phyloP scores from a whole-genome alignment of 2,888 invertebrate genomes.

The Hermaeophaga mercurialis region DNA sequence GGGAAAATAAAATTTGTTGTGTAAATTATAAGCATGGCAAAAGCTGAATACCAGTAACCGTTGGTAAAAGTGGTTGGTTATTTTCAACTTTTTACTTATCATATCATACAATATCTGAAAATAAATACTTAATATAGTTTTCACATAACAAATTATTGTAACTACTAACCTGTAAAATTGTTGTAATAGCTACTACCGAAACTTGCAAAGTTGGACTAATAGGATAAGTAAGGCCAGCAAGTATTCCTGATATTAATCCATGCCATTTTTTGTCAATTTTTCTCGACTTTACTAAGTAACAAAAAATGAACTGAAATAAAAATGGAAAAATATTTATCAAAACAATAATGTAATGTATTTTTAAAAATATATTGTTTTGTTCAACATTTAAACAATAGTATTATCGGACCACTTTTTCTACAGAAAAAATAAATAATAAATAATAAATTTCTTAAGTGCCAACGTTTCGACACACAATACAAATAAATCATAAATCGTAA shows the following conservation, averaged over 20 bases:
- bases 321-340: no score
- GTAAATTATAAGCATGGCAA: conserved; percentile 62
- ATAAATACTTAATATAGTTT: background rate
- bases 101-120: conserved; percentile 37
- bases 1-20: conserved; percentile 62
- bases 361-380: no score
- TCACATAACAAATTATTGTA: background rate
- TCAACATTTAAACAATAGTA: no score
- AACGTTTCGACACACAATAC: no score
- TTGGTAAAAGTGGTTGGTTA: conserved; percentile 50
- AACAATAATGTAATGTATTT: no score
- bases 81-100: conserved; percentile 29
- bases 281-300: conserved; percentile 45
- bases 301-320: conserved; percentile 57
- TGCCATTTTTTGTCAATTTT: conserved; percentile 59
- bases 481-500: no score
- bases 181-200: conserved; percentile 61
- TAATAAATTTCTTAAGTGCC: no score
- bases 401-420: no score
- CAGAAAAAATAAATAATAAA: no score
- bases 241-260: conserved; percentile 62
- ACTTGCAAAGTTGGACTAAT: conserved; percentile 63
- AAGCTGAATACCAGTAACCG: conserved; percentile 61
- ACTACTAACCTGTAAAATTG: conserved; percentile 60
- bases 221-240: conserved; percentile 61